Conservation (phyloP, 2,888 invertebrate species). For the Spilarctia lutea region DNA sequence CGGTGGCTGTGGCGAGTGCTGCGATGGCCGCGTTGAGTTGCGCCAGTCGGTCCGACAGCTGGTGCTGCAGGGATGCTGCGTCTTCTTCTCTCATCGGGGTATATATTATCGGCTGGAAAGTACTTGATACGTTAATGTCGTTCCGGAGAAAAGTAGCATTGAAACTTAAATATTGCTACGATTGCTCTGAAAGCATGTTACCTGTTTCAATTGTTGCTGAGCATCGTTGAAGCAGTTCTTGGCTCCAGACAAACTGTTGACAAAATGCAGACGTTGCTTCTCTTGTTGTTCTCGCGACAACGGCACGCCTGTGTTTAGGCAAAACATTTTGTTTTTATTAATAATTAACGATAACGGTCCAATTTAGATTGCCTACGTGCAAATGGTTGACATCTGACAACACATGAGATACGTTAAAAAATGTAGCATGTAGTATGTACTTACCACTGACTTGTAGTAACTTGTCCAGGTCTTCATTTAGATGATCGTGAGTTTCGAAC, state of each 20-base stretch:
- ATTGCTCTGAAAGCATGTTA: not conserved
- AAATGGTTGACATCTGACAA: too few relatives aligned
- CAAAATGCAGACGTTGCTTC: constrained; percentile 36
- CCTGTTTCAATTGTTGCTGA: constrained; percentile 38
- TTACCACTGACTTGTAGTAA: constrained; percentile 36
- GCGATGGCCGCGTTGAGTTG: constrained; percentile 57
- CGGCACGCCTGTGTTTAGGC: not conserved
- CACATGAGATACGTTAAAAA: too few relatives aligned
- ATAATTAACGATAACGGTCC: too few relatives aligned
- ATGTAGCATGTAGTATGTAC: not conserved
- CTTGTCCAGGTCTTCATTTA: constrained; percentile 33
- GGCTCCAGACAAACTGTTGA: constrained; percentile 29
- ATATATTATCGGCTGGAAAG: constrained; percentile 22
- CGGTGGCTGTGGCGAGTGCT: constrained; percentile 47
- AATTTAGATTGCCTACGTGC: too few relatives aligned
- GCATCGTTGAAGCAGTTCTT: constrained; percentile 31
- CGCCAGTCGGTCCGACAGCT: constrained; percentile 39
- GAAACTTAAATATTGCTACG: not conserved
- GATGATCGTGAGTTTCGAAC: not conserved
- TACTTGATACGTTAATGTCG: not conserved
- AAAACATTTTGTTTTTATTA: too few relatives aligned
- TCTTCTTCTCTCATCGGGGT: constrained; percentile 23
- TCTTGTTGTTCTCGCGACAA: constrained; percentile 18
- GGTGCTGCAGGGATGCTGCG: constrained; percentile 27
- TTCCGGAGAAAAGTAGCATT: not conserved